These are phyloP conservation scores for Pseudomugil gertrudae DNA, from an alignment of 2,797 vertebrate genomes.

Conservation along the genomic window DNA sequence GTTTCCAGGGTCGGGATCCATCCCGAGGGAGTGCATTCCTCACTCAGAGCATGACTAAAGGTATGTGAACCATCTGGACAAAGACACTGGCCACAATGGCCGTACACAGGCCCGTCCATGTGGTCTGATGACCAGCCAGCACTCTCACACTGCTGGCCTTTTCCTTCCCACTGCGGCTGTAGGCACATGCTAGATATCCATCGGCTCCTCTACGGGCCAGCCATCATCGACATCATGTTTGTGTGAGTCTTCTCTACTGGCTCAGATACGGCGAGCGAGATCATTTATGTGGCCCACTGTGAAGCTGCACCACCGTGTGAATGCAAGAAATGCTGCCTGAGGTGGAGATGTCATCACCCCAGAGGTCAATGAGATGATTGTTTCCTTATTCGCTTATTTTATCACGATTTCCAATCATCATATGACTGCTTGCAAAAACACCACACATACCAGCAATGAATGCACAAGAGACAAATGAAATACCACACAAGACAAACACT, in stretches of 20 bases:
- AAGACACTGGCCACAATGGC: constrained; percentile 82
- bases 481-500: constrained; percentile 9
- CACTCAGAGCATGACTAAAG: constrained; percentile 82
- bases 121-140: constrained; percentile 37
- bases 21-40: constrained; percentile 87
- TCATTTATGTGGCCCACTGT: constrained; percentile 52
- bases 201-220: constrained; percentile 59
- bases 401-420: constrained; percentile 65
- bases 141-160: constrained; percentile 53
- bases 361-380: constrained; percentile 68
- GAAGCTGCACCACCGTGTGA: constrained; percentile 55
- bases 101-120: constrained; percentile 73
- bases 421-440: constrained; percentile 52
- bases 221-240: constrained; percentile 38
- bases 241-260: constrained; percentile 41
- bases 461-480: constrained; percentile 57
- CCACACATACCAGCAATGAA: constrained; percentile 51
- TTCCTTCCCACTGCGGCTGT: constrained; percentile 57
- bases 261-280: constrained; percentile 46
- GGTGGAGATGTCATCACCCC: constrained; percentile 59
- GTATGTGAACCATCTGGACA: constrained; percentile 89
- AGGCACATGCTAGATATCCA: constrained; percentile 71
- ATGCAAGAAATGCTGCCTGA: constrained; percentile 58
- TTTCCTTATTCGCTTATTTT: constrained; percentile 53
- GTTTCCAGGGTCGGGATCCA: constrained; percentile 84